Base-by-base conservation (phyloP, 2,888 invertebrate species). In the Bibio marci region DNA sequence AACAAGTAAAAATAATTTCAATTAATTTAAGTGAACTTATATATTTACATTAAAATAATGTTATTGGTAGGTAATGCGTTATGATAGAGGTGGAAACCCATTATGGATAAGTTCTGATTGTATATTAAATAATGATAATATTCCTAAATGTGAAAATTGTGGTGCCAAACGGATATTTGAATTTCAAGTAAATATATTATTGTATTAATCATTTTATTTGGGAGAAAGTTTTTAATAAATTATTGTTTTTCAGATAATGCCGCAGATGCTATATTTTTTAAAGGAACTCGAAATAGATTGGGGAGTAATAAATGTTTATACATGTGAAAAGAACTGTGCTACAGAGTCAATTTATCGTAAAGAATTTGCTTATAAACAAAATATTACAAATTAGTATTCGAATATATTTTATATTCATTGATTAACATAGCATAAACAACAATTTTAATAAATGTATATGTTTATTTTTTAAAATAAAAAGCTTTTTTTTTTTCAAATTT, bases 301-400 rank as follows among this genome's bases (percentile, higher is more conserved):
- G 88, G 95, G 94, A 17, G 74, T 85, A 14, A 58, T 97, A 37
- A 72, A 73, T 35, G 61, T 95, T 18, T 97, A 81, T 58, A 88
- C 90, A 1, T 97, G 97, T 56, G 67, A 70, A 52, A 63, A 68
- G 14, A 87, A 80, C 58, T 97, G 94, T 54, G 57, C 57, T 43
- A 50, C 60, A 41, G 65, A 64, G 8, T 70, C 69, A 8, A n/a
- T n/a, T n/a, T 95, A 95, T 59, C 71, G 72, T 45, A 58, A 65
- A 45, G 92, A 94, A 64, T 77, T 73, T 62, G 54, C 86, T 42
- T 77, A 81, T 64, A 90, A 87, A 63, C 92, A 94, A 64, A 87
- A 91, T 64, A 71, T 65, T 56, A 63, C 41, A 14, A n/a, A 33
- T 2, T n/a, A n/a, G n/a, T n/a, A n/a, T n/a, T n/a, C n/a, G n/a